Conservation (phyloP, 2,113 vertebrate species). For the Petroica traversi region DNA sequence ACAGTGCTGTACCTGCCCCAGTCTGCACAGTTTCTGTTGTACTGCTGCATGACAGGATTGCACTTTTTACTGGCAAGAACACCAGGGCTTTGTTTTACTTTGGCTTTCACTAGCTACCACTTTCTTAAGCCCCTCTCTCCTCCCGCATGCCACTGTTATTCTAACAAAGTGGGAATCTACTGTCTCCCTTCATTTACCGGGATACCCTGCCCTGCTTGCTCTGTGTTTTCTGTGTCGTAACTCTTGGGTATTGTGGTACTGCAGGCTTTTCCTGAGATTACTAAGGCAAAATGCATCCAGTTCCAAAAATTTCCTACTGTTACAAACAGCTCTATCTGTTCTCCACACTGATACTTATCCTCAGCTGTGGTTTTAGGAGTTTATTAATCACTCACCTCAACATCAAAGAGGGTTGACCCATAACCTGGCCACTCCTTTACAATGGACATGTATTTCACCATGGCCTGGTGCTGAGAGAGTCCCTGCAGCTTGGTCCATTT, state of each 20-base stretch:
- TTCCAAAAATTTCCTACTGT: background rate
- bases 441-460: conserved; percentile 91
- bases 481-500: conserved; percentile 90
- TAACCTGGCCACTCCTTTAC: conserved; percentile 92
- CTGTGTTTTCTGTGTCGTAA: background rate
- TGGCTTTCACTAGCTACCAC: background rate
- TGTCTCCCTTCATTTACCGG: background rate
- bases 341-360: background rate
- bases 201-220: background rate
- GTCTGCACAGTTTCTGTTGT: background rate
- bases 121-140: background rate
- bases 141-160: background rate
- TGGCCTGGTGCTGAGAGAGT: conserved; percentile 89
- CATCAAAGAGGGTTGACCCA: conserved; percentile 90
- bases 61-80: background rate
- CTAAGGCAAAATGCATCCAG: background rate
- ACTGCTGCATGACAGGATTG: background rate
- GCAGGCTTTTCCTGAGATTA: background rate
- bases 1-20: background rate
- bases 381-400: conserved; percentile 79
- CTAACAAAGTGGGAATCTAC: background rate
- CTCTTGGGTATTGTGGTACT: background rate
- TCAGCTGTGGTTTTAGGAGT: background rate
- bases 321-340: background rate
- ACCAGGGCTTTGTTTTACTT: background rate